phyloP scores from a whole-genome alignment of 1,140 invertebrate genomes.

The Hydropsyche tenuis region DNA sequence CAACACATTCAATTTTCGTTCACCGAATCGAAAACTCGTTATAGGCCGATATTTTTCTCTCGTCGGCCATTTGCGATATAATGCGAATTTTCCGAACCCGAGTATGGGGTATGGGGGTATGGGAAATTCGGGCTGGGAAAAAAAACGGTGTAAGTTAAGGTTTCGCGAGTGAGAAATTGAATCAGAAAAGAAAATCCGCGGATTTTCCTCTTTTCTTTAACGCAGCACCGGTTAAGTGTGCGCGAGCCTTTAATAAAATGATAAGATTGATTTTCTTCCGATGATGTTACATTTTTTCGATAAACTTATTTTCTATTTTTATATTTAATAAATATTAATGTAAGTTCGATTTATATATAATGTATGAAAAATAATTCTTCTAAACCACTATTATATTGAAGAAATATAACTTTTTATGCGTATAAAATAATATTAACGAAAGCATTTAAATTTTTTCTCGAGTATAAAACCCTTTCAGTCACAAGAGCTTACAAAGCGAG shows the following conservation, averaged over 20 bases:
- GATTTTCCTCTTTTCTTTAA: slow-evolving; percentile 28
- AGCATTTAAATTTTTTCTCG: too few relatives aligned
- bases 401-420: too few relatives aligned
- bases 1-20: slow-evolving; percentile 45
- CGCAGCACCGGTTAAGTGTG: not conserved
- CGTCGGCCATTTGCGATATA: slow-evolving; percentile 43
- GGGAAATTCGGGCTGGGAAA: not conserved
- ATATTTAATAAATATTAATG: not conserved
- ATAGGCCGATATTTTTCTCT: slow-evolving; percentile 45
- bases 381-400: too few relatives aligned
- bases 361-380: not conserved
- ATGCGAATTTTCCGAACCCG: slow-evolving; percentile 44
- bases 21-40: slow-evolving; percentile 47
- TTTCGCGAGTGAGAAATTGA: slow-evolving; percentile 46
- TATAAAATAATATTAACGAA: too few relatives aligned
- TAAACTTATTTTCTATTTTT: too few relatives aligned
- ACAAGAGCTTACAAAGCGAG: too few relatives aligned
- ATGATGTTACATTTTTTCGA: too few relatives aligned
- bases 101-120: not conserved
- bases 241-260: slow-evolving; percentile 2
- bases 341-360: not conserved
- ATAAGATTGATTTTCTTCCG: slow-evolving; percentile 4
- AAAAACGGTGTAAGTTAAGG: slow-evolving; percentile 6
- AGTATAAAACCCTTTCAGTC: too few relatives aligned
- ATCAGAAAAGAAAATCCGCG: slow-evolving; percentile 48